Percentiles rank a stretch among this genome's conserved stretches.
phyloP scores from a whole-genome alignment of 2,888 invertebrate species.

The Globia sparganii region DNA sequence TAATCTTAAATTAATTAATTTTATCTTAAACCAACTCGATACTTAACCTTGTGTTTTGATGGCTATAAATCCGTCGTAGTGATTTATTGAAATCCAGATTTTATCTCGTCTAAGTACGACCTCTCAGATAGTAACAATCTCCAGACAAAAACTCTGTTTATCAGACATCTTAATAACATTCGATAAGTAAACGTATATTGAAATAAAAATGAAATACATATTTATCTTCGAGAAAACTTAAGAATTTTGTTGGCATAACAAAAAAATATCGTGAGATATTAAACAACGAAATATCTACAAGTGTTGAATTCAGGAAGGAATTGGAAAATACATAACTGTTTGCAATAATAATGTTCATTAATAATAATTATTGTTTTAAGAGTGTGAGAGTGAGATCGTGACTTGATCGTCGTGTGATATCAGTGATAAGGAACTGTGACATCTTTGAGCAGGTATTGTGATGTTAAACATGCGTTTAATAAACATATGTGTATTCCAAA shows the following conservation, averaged over 20 bases:
- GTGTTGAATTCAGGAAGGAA: conserved; percentile 22
- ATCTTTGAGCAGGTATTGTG: conserved; percentile 65
- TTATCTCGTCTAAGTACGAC: conserved; percentile 44
- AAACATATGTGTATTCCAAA: conserved; percentile 54
- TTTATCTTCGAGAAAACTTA: conserved; percentile 43
- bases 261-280: conserved; percentile 45
- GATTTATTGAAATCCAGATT: conserved; percentile 55
- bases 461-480: conserved; percentile 69
- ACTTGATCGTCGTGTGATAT: conserved; percentile 50
- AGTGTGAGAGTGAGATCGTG: conserved; percentile 43
- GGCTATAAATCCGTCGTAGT: conserved; percentile 44
- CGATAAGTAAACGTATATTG: conserved; percentile 56
- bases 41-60: conserved; percentile 48
- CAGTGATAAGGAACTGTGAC: conserved; percentile 65
- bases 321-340: conserved; percentile 34
- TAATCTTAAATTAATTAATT: conserved; percentile 42
- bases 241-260: conserved; percentile 58
- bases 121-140: conserved; percentile 44
- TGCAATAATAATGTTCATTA: conserved; percentile 24
- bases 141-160: conserved; percentile 46
- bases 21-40: conserved; percentile 37
- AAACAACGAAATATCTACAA: conserved; percentile 30
- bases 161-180: conserved; percentile 58
- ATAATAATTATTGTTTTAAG: conserved; percentile 43
- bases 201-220: conserved; percentile 54